Evolutionary conservation across 2,888 invertebrate genomes (phyloP), one percentile per base, ranked within the genome.

Genomic region (Lamellibrachia columna): DNA sequence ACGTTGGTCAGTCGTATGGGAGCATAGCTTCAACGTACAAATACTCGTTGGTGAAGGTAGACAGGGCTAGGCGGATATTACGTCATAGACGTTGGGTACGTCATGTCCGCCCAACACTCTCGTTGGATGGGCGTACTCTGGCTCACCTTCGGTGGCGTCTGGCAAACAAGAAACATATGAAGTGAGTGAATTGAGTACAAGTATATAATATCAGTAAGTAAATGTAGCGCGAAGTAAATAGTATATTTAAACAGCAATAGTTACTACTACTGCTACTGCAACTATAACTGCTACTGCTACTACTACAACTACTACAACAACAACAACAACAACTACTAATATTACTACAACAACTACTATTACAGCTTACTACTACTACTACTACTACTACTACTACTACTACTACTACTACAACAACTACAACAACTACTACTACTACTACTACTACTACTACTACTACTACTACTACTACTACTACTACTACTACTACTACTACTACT

Each of bases 401-500:
- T 92, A 92, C 92, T 92, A 92, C 92, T 92, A 92, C 92, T 92
- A 92, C 92, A 91, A 92, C 92, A 91, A 92, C 92, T 92, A 92
- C 92, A 91, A 92, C 90, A 91, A 92, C 92, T 92, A 92, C 92
- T 92, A 92, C 92, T 92, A 92, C 91, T 92, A 92, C 92, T 91
- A 92, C 92, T 92, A 90, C 92, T 92, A 92, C 92, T 91, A 92
- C 92, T 92, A 92, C 90, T 92, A 92, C 92, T 91, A 92, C 90
- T 92, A 92, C 92, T 92, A 92, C 92, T 2, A 92, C 92, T 92
- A 92, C 92, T 92, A 92, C 92, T 6, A 92, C 92, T 90, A 92
- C 90, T 90, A 92, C 92, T 90, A 92, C 1, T 90, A 92, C 92
- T 92, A 92, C 92, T 92, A 92, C 92, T 92, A 92, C 90, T 92